Base-by-base conservation (phyloP, 2,113 vertebrate genomes). In the Riparia riparia region DNA sequence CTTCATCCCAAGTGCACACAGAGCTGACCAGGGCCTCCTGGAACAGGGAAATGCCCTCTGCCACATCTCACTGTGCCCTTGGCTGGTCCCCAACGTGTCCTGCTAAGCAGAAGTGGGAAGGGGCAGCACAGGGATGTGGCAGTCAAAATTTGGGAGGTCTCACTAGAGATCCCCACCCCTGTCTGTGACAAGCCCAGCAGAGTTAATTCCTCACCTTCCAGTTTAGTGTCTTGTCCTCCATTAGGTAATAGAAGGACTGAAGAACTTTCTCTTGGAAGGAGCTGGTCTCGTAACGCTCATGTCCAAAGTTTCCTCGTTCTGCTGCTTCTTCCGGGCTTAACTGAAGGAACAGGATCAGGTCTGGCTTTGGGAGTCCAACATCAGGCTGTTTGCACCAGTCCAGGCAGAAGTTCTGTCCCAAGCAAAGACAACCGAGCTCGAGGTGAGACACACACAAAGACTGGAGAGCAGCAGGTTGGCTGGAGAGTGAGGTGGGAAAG, bases 371-470 rank as follows among this genome's bases (percentile, higher is more conserved):
- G 78, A 99, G 98, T 6, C 99, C 99, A 69, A 98, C 94, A 0
- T 99, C 99, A 0, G 99, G 98, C 29, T 98, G 97, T 88, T 96
- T 99, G 82, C 99, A 99, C 99, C 99, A 99, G 21, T 99, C 98
- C 91, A 99, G 80, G 64, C 94, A 94, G 91, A 99, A 99, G 24
- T 98, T 98, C 99, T 99, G 97, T 81, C 32, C 51, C 50, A 49
- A 37, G 78, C 13, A 93, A 54, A 87, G 32, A 63, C n/a, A 87
- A 69, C 12, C 0, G 3, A 49, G 20, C 50, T 21, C 41, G 56
- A 92, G 39, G 41, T 56, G 71, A 56, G 61, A 66, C 39, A 58
- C 47, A 45, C 19, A 63, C 4, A 5, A 54, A 42, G 26, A 63
- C 29, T 9, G 44, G 37, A 49, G 45, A 83, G 50, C 22, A 85